These are phyloP conservation scores for Euura saliciscinereae DNA, from an alignment of 1,140 invertebrate species.

Conservation along the genomic window DNA sequence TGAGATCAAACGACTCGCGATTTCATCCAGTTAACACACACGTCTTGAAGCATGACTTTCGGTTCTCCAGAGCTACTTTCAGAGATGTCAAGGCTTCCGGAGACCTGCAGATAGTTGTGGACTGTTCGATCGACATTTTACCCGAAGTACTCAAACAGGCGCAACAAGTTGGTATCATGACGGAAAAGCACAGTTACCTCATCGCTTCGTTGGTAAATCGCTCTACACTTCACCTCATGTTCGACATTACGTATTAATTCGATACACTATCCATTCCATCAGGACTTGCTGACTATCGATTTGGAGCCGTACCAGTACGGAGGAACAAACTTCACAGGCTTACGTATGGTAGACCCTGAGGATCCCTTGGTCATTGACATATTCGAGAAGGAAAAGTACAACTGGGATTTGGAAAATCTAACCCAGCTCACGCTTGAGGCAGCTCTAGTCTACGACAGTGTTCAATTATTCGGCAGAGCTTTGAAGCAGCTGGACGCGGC, in stretches of 20 bases:
- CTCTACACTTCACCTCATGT: slow-evolving; percentile 8
- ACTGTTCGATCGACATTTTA: slow-evolving; percentile 73
- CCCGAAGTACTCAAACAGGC: slow-evolving; percentile 70
- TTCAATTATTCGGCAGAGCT: slow-evolving; percentile 74
- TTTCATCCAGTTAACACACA: not conserved
- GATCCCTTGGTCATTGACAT: slow-evolving; percentile 61
- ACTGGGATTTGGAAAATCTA: slow-evolving; percentile 34
- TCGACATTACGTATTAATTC: too few species aligned
- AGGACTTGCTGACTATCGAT: slow-evolving; percentile 82
- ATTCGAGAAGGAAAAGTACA: slow-evolving; percentile 40
- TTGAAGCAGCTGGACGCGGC: slow-evolving; percentile 66
- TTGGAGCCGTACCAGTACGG: slow-evolving; percentile 81
- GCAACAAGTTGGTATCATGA: slow-evolving; percentile 87
- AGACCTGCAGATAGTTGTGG: slow-evolving; percentile 78
- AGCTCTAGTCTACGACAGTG: slow-evolving; percentile 80
- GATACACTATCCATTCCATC: not conserved
- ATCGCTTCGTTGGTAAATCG: slow-evolving; percentile 71
- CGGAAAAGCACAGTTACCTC: slow-evolving; percentile 75
- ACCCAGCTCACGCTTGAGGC: slow-evolving; percentile 66
- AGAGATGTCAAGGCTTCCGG: slow-evolving; percentile 67
- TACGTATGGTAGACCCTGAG: slow-evolving; percentile 73
- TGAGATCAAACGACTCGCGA: slow-evolving; percentile 20
- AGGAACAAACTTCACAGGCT: slow-evolving; percentile 84
- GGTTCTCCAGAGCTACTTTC: slow-evolving; percentile 55
- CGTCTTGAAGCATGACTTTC: not conserved